These are phyloP conservation scores for Riptortus pedestris DNA, from an alignment of 1,140 invertebrate species.

Conservation along the genomic window DNA sequence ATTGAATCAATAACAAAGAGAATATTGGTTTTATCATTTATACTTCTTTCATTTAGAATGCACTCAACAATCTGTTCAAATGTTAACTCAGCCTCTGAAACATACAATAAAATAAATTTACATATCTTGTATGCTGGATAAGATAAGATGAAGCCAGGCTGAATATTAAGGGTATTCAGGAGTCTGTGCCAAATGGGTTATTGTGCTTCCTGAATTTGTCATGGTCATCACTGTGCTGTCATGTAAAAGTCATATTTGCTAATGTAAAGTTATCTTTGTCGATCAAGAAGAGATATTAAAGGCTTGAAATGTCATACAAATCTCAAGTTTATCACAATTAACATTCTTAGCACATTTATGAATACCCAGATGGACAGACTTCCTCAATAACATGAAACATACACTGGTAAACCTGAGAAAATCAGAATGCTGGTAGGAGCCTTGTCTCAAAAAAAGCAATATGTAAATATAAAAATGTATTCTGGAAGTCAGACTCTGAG, in stretches of 20 bases:
- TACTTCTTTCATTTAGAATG: neutral
- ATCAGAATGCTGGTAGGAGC: neutral
- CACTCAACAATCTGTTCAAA: neutral
- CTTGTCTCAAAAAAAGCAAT: neutral
- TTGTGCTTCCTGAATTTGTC: neutral
- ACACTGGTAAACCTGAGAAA: neutral
- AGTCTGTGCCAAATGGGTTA: neutral
- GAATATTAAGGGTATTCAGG: too few species aligned
- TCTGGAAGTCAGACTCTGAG: neutral
- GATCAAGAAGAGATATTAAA: too few species aligned
- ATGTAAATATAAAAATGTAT: neutral
- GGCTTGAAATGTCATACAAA: too few species aligned
- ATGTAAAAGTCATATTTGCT: neutral
- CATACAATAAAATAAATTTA: neutral
- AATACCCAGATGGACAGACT: too few species aligned
- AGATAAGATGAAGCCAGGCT: too few species aligned
- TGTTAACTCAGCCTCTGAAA: neutral
- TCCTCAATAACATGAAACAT: neutral
- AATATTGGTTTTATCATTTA: neutral
- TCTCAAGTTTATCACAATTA: too few species aligned
- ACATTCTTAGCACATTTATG: too few species aligned
- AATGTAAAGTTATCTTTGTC: neutral
- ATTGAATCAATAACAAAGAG: neutral
- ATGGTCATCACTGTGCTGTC: neutral
- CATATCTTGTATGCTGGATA: too few species aligned